These are phyloP conservation scores for Eospalax fontanierii DNA, from an alignment of 2,797 vertebrate genomes.

Conservation along the genomic window DNA sequence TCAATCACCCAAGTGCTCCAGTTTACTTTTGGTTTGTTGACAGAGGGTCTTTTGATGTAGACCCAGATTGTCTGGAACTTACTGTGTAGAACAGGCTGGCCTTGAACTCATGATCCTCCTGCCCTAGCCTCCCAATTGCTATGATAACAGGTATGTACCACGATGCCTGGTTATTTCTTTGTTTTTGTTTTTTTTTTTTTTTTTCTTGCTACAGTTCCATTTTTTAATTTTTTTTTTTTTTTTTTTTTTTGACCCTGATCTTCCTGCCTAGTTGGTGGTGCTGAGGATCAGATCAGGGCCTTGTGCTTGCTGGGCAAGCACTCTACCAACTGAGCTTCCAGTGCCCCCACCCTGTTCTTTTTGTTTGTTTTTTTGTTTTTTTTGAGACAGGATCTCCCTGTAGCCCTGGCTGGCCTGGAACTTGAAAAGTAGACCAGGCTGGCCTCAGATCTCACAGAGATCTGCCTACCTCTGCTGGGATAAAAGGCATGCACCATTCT, in stretches of 20 bases:
- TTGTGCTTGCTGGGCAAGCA: too few relatives aligned
- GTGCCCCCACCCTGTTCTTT: too few relatives aligned
- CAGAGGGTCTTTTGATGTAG: not conserved
- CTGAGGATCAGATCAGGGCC: too few relatives aligned
- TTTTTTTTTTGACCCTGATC: not conserved
- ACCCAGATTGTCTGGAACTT: not conserved
- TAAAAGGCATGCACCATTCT: not conserved
- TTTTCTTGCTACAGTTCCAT: not conserved
- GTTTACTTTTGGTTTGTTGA: not conserved
- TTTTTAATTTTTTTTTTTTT: not conserved
- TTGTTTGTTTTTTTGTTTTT: not conserved
- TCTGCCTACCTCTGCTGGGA: not conserved
- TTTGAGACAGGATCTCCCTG: not conserved
- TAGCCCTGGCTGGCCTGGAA: not conserved
- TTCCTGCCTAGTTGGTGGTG: too few relatives aligned
- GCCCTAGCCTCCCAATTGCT: not conserved
- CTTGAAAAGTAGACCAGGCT: not conserved
- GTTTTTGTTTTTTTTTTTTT: not conserved
- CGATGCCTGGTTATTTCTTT: not conserved
- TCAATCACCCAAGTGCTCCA: not conserved
- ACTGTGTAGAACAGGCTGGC: too few relatives aligned
- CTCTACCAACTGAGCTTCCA: too few relatives aligned
- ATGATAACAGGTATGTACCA: not conserved
- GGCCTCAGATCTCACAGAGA: not conserved
- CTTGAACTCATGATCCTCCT: not conserved